A percentile compares a stretch with the other conserved stretches of the same genome.
Evolutionary conservation across 2,113 vertebrate genomes (phyloP).

Genomic region (Nycticorax nycticorax): DNA sequence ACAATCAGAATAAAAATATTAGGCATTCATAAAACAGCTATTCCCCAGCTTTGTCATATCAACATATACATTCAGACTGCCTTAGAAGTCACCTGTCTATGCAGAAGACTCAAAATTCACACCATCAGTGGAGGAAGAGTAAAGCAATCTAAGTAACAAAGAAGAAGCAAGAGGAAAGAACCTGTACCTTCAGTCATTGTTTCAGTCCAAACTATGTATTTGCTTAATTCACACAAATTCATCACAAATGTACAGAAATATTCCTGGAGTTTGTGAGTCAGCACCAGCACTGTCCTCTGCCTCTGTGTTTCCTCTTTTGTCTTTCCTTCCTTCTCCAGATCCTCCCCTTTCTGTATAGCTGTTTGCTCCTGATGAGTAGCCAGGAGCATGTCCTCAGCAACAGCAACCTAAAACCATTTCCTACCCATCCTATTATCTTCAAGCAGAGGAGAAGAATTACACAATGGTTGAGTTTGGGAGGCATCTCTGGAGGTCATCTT

Average conservation of each 20-base stretch:
- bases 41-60: neutral
- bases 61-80: neutral
- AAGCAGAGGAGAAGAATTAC: neutral
- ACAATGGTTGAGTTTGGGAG: neutral
- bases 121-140: neutral
- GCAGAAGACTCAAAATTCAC: neutral
- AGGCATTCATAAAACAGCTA: neutral
- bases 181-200: neutral
- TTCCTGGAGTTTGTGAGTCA: neutral
- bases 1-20: neutral
- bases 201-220: neutral
- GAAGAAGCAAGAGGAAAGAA: neutral
- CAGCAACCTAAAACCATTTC: neutral
- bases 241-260: neutral
- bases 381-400: neutral
- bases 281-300: neutral
- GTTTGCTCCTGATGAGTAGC: neutral
- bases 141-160: neutral
- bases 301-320: neutral
- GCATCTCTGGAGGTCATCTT: neutral
- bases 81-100: neutral
- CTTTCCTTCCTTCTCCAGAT: neutral
- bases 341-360: neutral
- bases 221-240: neutral
- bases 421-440: neutral